These are phyloP conservation scores for Meteorus cinctellus DNA, from an alignment of 2,888 invertebrate genomes.

Conservation along the genomic window DNA sequence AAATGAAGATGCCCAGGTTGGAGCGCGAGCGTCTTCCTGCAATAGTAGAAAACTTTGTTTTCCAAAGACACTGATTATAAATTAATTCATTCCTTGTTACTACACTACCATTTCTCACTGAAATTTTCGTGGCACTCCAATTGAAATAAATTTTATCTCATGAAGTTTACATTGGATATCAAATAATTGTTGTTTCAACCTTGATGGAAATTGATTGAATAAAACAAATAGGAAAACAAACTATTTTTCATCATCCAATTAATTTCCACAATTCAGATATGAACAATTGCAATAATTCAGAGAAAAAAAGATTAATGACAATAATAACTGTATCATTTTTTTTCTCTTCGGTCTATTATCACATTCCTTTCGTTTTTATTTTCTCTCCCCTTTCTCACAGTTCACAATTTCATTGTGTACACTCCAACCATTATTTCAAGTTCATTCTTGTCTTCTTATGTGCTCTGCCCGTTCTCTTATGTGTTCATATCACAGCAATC, in stretches of 20 bases:
- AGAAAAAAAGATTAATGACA: slow-evolving; percentile 10
- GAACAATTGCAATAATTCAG: background rate
- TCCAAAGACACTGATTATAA: slow-evolving; percentile 38
- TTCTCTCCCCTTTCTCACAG: background rate
- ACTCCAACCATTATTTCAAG: slow-evolving; percentile 7
- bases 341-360: background rate
- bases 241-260: background rate
- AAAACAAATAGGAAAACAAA: background rate
- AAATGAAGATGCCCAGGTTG: background rate
- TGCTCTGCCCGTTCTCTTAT: background rate
- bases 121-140: slow-evolving; percentile 3
- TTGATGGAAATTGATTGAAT: background rate
- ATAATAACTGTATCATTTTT: background rate
- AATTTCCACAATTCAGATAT: background rate
- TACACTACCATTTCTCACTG: background rate
- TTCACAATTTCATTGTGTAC: slow-evolving; percentile 1
- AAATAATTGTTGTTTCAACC: background rate
- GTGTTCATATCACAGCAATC: slow-evolving; percentile 5
- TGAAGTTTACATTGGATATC: background rate
- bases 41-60: slow-evolving; percentile 42
- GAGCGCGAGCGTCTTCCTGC: background rate
- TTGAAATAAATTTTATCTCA: slow-evolving; percentile 23
- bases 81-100: slow-evolving; percentile 29
- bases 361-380: background rate
- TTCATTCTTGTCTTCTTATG: slow-evolving; percentile 5